Evolutionary conservation across 2,113 vertebrate species (phyloP).

Genomic region (Pomatostomus ruficeps): DNA sequence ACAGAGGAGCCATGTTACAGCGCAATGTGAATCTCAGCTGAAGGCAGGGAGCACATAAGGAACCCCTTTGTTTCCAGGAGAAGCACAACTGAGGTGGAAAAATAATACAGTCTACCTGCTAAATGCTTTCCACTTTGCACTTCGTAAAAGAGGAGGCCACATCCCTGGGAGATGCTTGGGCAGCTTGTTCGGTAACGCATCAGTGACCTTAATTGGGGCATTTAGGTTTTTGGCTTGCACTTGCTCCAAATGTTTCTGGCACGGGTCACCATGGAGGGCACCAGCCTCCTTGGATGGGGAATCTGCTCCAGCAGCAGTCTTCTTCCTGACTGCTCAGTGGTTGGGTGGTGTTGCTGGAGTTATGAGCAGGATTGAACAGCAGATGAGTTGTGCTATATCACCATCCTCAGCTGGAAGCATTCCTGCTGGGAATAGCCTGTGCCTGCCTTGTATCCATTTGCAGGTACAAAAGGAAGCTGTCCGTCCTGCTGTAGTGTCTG

Average conservation of each 20-base stretch:
- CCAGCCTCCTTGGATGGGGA: neutral
- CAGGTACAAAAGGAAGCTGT: neutral
- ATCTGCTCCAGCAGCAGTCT: neutral
- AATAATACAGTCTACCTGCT: neutral
- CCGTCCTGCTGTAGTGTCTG: accelerated
- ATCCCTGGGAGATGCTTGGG: neutral
- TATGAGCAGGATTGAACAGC: neutral
- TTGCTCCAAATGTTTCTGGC: neutral
- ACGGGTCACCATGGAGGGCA: neutral
- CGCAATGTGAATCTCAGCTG: neutral
- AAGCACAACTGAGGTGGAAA: neutral
- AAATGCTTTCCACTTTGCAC: conserved; percentile 34
- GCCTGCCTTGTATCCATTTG: neutral
- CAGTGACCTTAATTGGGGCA: neutral
- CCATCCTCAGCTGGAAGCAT: neutral
- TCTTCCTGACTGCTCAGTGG: neutral
- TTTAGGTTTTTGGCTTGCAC: neutral
- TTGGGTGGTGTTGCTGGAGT: neutral
- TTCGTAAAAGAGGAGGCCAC: neutral
- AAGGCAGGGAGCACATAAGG: neutral
- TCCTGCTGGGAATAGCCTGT: neutral
- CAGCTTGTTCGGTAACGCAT: accelerated
- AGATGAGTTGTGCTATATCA: neutral
- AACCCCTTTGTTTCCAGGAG: conserved; percentile 1
- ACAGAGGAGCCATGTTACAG: neutral